Percentiles rank a stretch among this genome's conserved stretches.
These are phyloP conservation scores for Lutjanus erythropterus DNA, from an alignment of 2,113 vertebrate genomes.

Conservation along the genomic window DNA sequence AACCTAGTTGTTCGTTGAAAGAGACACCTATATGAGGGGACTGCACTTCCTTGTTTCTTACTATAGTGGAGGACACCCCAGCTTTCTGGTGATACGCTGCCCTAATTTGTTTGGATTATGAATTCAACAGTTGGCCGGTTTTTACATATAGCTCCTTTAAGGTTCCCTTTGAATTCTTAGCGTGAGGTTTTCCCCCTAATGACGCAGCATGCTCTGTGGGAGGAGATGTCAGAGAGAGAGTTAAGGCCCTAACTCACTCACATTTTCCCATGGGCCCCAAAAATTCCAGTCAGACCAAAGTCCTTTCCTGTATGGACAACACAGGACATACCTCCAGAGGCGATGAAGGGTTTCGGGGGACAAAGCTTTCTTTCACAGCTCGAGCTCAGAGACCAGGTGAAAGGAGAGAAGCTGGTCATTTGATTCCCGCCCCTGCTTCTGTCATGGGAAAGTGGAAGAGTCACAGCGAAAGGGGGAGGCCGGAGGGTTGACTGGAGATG, in stretches of 20 bases:
- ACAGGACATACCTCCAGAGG: constrained; percentile 88
- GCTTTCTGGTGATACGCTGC: too few relatives aligned
- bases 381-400: constrained; percentile 90
- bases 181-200: constrained; percentile 18
- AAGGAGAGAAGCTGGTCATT: constrained; percentile 86
- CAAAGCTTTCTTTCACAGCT: constrained; percentile 90
- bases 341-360: constrained; percentile 76
- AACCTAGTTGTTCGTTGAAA: too few relatives aligned
- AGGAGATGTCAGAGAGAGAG: constrained; percentile 40
- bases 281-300: constrained; percentile 90
- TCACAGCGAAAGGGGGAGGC: constrained; percentile 45
- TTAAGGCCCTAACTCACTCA: constrained; percentile 55
- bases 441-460: constrained; percentile 83
- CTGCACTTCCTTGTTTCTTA: too few relatives aligned
- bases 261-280: constrained; percentile 87
- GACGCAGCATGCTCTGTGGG: constrained; percentile 28
- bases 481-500: not conserved
- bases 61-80: too few relatives aligned
- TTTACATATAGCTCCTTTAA: not conserved
- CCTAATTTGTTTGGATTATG: too few relatives aligned
- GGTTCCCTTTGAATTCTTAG: constrained; percentile 9
- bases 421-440: constrained; percentile 80
- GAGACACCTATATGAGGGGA: too few relatives aligned
- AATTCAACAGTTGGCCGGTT: too few relatives aligned
- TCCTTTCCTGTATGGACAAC: constrained; percentile 88